A percentile compares a stretch with the other conserved stretches of the same genome.
These are phyloP conservation scores for Carettochelys insculpta DNA, from an alignment of 2,113 vertebrate species.

Conservation along the genomic window DNA sequence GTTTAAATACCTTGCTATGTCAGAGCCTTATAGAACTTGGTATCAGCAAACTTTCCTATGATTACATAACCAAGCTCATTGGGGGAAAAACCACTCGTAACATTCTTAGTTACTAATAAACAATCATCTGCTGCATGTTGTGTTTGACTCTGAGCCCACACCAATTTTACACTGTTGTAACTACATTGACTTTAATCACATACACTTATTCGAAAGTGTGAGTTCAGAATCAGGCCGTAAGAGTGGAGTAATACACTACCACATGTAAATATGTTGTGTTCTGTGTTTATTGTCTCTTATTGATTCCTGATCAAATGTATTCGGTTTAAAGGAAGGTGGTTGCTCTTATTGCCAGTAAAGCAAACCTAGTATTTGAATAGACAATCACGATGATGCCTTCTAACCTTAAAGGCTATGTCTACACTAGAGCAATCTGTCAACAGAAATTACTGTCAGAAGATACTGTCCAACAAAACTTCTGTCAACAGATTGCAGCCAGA, in stretches of 20 bases:
- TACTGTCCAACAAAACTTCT: no score
- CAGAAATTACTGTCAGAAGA: no score
- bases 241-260: not conserved
- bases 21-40: not conserved
- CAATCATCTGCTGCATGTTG: slow-evolving; percentile 1
- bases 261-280: not conserved
- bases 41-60: slow-evolving; percentile 41
- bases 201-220: not conserved
- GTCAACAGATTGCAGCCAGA: no score
- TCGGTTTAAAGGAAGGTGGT: not conserved
- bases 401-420: no score
- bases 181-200: not conserved
- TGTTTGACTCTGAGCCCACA: not conserved
- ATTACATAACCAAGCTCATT: slow-evolving; percentile 19
- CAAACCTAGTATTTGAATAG: not conserved
- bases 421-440: no score
- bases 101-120: not conserved
- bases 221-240: not conserved
- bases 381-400: no score
- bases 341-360: not conserved
- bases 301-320: slow-evolving; percentile 17
- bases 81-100: not conserved
- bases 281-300: not conserved
- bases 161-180: fast-evolving
- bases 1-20: not conserved